Conservation (phyloP, 2,113 vertebrate genomes). For the Meleagris gallopavo region DNA sequence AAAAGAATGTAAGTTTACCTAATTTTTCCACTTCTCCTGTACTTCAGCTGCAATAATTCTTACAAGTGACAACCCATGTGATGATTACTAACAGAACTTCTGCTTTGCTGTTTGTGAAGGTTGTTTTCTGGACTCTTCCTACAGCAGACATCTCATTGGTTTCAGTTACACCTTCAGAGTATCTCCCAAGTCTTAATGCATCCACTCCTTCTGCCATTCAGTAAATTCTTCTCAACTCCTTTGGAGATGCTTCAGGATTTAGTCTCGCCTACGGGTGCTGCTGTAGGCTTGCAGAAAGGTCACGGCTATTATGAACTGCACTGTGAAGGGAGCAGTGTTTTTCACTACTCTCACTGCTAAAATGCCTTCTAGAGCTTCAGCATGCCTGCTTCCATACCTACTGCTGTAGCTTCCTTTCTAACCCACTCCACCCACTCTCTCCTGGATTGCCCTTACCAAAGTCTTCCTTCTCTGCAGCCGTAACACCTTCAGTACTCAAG, state of each 20-base stretch:
- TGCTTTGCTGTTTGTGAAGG: background rate
- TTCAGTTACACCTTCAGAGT: background rate
- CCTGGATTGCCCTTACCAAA: background rate
- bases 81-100: background rate
- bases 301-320: background rate
- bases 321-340: rapidly evolving
- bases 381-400: rapidly evolving
- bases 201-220: background rate
- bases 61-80: background rate
- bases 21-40: background rate
- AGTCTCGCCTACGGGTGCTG: background rate
- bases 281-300: background rate
- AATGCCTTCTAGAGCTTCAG: background rate
- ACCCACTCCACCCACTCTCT: background rate
- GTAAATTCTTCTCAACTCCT: background rate
- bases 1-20: background rate
- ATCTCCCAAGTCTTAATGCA: background rate
- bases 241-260: background rate
- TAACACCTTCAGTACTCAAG: background rate
- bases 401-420: background rate
- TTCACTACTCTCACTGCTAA: background rate
- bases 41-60: background rate
- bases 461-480: background rate
- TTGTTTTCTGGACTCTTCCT: background rate
- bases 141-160: background rate